These are phyloP conservation scores for Coronaproctus castanopsis DNA, from an alignment of 2,888 invertebrate species.

Conservation along the genomic window DNA sequence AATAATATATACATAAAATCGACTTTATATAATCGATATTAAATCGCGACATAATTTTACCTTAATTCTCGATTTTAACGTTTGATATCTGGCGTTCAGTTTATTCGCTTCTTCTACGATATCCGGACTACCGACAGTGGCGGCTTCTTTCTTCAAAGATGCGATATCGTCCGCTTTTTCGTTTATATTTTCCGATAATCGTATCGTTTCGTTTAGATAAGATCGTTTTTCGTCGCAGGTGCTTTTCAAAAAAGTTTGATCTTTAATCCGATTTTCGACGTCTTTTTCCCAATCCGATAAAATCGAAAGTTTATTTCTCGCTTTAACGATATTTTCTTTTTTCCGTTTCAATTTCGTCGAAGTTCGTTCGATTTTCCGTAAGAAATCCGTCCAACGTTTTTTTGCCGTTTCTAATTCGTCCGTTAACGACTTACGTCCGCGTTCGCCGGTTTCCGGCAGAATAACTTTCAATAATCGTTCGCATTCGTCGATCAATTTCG, in stretches of 20 bases:
- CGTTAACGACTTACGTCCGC: conserved; percentile 50
- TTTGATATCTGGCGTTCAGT: conserved; percentile 59
- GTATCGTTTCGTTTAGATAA: conserved; percentile 54
- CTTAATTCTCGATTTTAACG: conserved; percentile 55
- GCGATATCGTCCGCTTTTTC: conserved; percentile 47
- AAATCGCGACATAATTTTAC: too few species aligned
- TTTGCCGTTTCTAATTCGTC: conserved; percentile 54
- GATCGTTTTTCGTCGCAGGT: conserved; percentile 60
- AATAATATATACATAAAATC: too few species aligned
- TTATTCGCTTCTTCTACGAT: conserved; percentile 53
- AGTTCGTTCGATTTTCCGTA: conserved; percentile 46
- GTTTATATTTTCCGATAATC: conserved; percentile 46
- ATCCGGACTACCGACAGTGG: conserved; percentile 53
- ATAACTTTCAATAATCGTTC: conserved; percentile 49
- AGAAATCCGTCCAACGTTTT: conserved; percentile 52
- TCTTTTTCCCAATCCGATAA: conserved; percentile 68
- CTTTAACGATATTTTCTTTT: conserved; percentile 56
- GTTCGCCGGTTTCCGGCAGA: conserved; percentile 51
- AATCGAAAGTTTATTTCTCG: conserved; percentile 41
- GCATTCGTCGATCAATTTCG: conserved; percentile 45
- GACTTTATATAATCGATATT: too few species aligned
- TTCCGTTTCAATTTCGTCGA: conserved; percentile 6
- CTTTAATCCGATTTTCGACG: conserved; percentile 66
- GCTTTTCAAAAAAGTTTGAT: conserved; percentile 70
- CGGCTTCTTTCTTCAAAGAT: conserved; percentile 44